Conservation (phyloP, 2,797 vertebrate species). For the Urosaurus nigricauda region DNA sequence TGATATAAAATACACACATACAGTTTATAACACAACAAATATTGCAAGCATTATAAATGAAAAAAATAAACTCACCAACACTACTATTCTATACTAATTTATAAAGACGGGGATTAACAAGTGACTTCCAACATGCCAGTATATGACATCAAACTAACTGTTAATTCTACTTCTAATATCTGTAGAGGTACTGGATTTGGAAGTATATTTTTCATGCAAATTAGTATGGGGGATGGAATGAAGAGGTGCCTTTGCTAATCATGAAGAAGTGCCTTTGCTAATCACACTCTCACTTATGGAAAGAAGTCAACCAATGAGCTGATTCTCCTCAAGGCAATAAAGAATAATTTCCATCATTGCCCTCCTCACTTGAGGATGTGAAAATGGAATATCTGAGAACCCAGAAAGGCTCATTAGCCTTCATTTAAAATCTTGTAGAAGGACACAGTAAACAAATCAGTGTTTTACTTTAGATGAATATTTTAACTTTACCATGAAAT, state of each 20-base stretch:
- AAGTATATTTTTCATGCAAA: constrained; percentile 38
- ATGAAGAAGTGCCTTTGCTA: constrained; percentile 31
- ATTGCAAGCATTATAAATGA: too few relatives aligned
- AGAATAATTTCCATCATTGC: constrained; percentile 26
- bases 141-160: too few relatives aligned
- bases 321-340: constrained; percentile 18
- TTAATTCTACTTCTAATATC: too few relatives aligned
- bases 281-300: neutral
- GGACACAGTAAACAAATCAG: constrained; percentile 22
- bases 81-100: too few relatives aligned
- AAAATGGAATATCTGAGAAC: neutral
- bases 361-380: neutral
- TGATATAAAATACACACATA: too few relatives aligned
- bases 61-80: too few relatives aligned
- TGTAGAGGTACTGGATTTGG: constrained; percentile 24
- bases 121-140: too few relatives aligned
- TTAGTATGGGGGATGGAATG: constrained; percentile 12
- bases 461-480: constrained; percentile 21
- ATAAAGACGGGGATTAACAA: too few relatives aligned
- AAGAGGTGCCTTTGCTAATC: neutral
- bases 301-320: constrained; percentile 33
- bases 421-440: constrained; percentile 22
- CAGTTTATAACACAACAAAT: too few relatives aligned
- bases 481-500: constrained; percentile 40
- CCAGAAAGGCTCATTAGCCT: constrained; percentile 18